These are phyloP conservation scores for Syngnathoides biaculeatus DNA, from an alignment of 2,113 vertebrate genomes.

Conservation along the genomic window DNA sequence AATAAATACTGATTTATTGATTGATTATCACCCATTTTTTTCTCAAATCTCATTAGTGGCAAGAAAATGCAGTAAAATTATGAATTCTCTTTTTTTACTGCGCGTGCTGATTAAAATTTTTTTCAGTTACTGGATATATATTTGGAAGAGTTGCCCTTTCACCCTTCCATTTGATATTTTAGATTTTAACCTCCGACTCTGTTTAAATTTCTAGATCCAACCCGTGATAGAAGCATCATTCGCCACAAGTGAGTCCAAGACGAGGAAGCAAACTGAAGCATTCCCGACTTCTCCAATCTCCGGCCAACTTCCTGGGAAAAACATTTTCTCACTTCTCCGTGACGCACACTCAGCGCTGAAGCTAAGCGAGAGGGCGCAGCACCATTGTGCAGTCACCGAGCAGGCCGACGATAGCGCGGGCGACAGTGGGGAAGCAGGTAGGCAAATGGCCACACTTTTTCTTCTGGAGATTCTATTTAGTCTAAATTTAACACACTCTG, in stretches of 20 bases:
- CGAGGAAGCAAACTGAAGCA: background rate
- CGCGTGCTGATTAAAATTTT: background rate
- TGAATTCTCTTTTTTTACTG: background rate
- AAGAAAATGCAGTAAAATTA: background rate
- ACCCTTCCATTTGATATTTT: background rate
- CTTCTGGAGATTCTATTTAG: background rate
- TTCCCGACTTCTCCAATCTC: background rate
- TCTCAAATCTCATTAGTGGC: background rate
- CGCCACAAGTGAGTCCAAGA: background rate
- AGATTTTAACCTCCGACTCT: background rate
- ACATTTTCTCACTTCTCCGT: background rate
- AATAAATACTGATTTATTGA: background rate
- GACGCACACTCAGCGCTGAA: conserved; percentile 10
- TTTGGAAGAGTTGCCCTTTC: background rate
- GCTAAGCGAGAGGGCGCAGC: conserved; percentile 1
- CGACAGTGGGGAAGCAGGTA: conserved; percentile 27
- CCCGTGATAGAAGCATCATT: conserved; percentile 2
- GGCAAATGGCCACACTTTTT: background rate
- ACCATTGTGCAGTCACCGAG: conserved; percentile 5
- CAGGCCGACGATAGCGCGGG: background rate
- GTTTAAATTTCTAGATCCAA: conserved; percentile 11
- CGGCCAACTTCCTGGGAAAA: background rate
- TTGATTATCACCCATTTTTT: background rate
- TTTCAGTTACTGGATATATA: background rate
- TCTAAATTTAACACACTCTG: background rate